Evolutionary conservation across 2,797 vertebrate genomes (phyloP), one percentile per base, ranked within the genome.

Genomic region (Sebastes steindachneri): DNA sequence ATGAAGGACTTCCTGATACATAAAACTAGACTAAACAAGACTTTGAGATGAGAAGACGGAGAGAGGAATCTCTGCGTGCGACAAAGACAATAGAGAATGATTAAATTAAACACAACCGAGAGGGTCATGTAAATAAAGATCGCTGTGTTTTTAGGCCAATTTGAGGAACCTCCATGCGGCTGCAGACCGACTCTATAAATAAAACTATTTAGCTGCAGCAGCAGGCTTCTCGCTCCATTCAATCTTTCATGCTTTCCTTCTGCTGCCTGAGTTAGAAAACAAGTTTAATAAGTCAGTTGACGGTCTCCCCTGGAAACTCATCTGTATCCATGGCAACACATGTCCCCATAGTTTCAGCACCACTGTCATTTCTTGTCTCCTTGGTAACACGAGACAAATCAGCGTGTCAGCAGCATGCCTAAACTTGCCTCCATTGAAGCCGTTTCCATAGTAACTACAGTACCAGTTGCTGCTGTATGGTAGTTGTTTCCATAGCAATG

Each of bases 391-490:
- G 1, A 72, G 76, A 80, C 62, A 75, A 79, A 75, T 82, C 33
- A 66, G 60, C 69, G 12, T 74, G 72, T 82, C 78, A 82, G 82
- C 63, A 68, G 35, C 74, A 64, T 57, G 83, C 37, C 28, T 62
- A 21, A 73, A 74, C 45, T 45, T 41, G 65, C 64, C 66, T 85
- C 59, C 55, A 48, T 19, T 74, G 53, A 83, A 79, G 77, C 29
- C 11, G 84, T 93, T 86, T 79, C 89, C 86, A 89, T 89, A 67
- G 89, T 72, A 87, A 89, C 92, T 1, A 68, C 82, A 69, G 77
- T 48, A 21, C 72, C 71, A 66, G 48, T 58, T 57, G 10, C 54
- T 59, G 75, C 37, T 37, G 68, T 84, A 33, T 11, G 62, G 55
- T 71, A 1, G 12, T 48, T 83, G 85, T 88, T 78, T 77, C 79